Evolutionary conservation across 2,113 vertebrate genomes (phyloP), one percentile per base, ranked within the genome.

Genomic region (Pseudopodoces humilis): DNA sequence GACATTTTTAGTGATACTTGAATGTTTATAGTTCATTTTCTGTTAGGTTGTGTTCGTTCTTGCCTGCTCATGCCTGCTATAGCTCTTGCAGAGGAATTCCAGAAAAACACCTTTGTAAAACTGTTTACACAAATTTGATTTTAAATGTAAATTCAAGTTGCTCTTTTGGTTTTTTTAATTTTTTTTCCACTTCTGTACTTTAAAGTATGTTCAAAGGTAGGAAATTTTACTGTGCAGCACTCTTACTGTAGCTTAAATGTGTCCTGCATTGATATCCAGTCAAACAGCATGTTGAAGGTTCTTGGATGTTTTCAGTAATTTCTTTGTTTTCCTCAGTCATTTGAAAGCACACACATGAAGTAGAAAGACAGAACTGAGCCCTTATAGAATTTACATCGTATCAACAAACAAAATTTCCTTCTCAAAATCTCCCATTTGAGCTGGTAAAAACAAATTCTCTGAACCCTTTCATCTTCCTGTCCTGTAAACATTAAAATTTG

Each of bases 1-100:
- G 30, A 31, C 47, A 37, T 9, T 3, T 55, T 60, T 72, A 87
- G 67, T 43, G 82, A 97, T 93, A 96, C 89, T 97, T 97, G 94
- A 97, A 97, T 89, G 37, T 97, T 96, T 87, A 93, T 62, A 90
- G 64, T 37, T 97, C 31, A 64, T 67, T 94, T 94, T 86, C 68
- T 68, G 44, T 72, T 93, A 85, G 44, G 43, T 33, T 35, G 59
- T 89, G 80, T 82, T 94, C 43, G n/a, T 90, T 86, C 93, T 96
- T 77, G 39, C 86, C 76, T 88, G 80, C 90, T 95, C n/a, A 86
- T 28, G 9, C 69, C 74, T 85, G 58, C 67, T 84, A 52, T 22
- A 78, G 50, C 79, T 72, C 71, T 91, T 39, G 30, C 75, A 88
- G 86, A 95, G 77, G 39, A 87, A 55, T 56, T 93, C 82, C 65